A percentile compares a stretch with the other conserved stretches of the same genome.
These are phyloP conservation scores for Tenthredo distinguenda DNA, from an alignment of 2,888 invertebrate genomes.

Conservation along the genomic window DNA sequence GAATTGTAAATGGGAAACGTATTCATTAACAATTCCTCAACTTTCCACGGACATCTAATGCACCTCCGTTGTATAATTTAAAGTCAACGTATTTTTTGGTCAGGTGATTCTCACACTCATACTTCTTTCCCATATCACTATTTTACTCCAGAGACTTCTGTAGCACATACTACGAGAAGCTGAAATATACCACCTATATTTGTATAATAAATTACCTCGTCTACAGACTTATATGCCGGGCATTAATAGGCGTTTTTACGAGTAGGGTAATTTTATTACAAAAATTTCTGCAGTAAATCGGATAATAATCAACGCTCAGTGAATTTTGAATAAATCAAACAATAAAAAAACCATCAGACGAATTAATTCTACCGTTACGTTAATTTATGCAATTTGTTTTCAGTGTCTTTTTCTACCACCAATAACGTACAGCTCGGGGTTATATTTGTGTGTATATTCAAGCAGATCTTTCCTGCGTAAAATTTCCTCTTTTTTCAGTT, in stretches of 20 bases:
- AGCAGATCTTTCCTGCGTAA: slow-evolving; percentile 15
- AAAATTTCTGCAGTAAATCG: neutral
- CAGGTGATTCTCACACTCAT: neutral
- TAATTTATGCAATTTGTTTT: neutral
- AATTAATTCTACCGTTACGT: neutral
- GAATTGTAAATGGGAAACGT: neutral
- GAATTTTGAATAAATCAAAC: neutral
- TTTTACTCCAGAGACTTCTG: neutral
- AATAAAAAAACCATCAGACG: neutral
- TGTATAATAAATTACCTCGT: neutral
- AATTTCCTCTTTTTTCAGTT: neutral
- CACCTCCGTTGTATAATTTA: neutral
- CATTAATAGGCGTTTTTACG: neutral
- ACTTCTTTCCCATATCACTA: neutral
- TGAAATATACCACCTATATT: neutral
- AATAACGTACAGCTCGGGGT: neutral
- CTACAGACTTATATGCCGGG: neutral
- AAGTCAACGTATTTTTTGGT: too few species aligned
- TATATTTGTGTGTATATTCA: neutral
- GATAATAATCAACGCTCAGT: neutral
- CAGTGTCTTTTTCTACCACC: slow-evolving; percentile 1
- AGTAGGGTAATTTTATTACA: neutral
- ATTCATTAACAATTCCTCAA: slow-evolving; percentile 6
- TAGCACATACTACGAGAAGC: neutral
- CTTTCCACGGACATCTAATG: neutral